Base-by-base conservation (phyloP, 2,888 invertebrate species). In the Aethes cnicana region DNA sequence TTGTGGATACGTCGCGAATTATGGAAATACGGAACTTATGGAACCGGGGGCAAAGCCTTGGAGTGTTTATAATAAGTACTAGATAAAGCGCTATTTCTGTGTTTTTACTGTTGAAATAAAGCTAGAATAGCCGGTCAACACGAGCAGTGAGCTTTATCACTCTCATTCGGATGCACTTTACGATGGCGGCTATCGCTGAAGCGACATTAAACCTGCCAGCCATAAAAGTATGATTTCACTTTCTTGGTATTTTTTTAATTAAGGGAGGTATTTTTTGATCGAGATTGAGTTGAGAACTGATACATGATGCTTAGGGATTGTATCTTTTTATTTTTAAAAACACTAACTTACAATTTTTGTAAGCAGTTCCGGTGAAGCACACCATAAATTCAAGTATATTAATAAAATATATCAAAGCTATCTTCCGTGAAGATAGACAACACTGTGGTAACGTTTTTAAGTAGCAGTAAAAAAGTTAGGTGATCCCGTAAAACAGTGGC, bases 111-210 rank as follows among this genome's bases (percentile, higher is more conserved):
- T 21, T 43, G 18, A 44, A 44, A 20, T 48, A 35, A 39, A 47
- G 56, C 52, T 48, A 43, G 56, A 8, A 41, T 36, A 46, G 43
- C 56, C 48, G 60, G 56, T 53, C 58, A 57, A 62, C 56, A 53
- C 58, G 62, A 57, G 58, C 50, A 63, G 55, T 57, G 59, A 58
- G 58, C 56, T 66, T 63, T 68, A 67, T 66, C 62, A 64, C 58
- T 68, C 62, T 58, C 68, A 53, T 61, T 63, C 63, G 65, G 67
- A 59, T 69, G 68, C 70, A 63, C 61, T 68, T 61, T 50, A 63
- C 58, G 64, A 62, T 60, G 41, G 25, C 12, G 48, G 58, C 57
- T 61, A 66, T 66, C 61, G 56, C 55, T 58, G 61, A 58, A 58
- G 59, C 55, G 62, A 61, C 63, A 64, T 64, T 67, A 64, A 66